phyloP scores from a whole-genome alignment of 2,797 vertebrate genomes.

The Sebastes matsubarae region DNA sequence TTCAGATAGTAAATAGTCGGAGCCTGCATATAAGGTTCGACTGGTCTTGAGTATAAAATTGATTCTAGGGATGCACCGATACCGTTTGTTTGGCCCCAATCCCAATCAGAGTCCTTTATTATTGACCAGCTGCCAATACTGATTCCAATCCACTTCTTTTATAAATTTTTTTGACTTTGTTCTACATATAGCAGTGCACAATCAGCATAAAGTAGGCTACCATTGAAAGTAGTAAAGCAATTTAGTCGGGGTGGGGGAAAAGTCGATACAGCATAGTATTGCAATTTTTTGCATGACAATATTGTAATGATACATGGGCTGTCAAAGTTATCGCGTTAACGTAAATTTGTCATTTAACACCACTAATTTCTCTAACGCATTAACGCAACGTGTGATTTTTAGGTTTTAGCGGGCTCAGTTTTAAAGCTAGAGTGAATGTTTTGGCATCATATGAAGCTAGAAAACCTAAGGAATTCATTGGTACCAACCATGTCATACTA shows the following conservation, averaged over 20 bases:
- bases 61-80: slow-evolving; percentile 24
- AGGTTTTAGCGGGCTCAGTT: no score
- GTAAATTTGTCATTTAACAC: no score
- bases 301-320: no score
- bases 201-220: neutral
- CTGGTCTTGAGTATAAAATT: slow-evolving; percentile 23
- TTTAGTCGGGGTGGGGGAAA: neutral
- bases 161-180: neutral
- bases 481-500: no score
- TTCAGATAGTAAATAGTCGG: slow-evolving; percentile 42
- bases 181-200: neutral
- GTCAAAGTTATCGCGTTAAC: no score
- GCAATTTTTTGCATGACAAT: no score
- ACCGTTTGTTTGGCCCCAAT: neutral
- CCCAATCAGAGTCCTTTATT: slow-evolving; percentile 2
- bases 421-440: no score
- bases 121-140: slow-evolving; percentile 13
- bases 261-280: no score
- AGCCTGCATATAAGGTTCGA: slow-evolving; percentile 1
- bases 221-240: neutral
- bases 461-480: no score
- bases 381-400: no score
- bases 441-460: no score
- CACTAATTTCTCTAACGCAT: no score
- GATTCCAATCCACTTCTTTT: neutral